Percentiles rank a stretch among this genome's conserved stretches.
These are phyloP conservation scores for Drosophila acutilabella DNA, from an alignment of 2,888 invertebrate genomes.

Conservation along the genomic window DNA sequence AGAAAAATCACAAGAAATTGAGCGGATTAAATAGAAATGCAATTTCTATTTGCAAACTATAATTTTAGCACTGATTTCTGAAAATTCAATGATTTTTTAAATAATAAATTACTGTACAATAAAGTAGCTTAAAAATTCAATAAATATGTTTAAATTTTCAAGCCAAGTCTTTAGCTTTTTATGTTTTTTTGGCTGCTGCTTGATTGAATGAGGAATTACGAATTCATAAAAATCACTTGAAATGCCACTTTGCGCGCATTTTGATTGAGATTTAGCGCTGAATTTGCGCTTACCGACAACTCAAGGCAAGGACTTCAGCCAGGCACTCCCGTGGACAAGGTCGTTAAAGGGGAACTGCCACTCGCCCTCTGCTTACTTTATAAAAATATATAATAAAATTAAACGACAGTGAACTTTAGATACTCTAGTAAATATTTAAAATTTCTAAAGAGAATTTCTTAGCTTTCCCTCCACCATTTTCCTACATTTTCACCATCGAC, in stretches of 20 bases:
- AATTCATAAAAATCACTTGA: slow-evolving; percentile 74
- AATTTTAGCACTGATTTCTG: neutral
- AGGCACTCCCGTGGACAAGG: slow-evolving; percentile 44
- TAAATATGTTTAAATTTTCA: too few species aligned
- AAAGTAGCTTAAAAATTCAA: too few species aligned
- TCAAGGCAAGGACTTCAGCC: slow-evolving; percentile 28
- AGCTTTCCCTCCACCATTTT: neutral
- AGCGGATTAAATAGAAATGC: slow-evolving; percentile 52
- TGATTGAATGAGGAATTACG: slow-evolving; percentile 34
- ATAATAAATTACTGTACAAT: too few species aligned
- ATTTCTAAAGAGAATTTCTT: too few species aligned
- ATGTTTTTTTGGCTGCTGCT: slow-evolving; percentile 8
- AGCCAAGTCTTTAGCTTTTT: too few species aligned
- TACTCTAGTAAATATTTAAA: too few species aligned
- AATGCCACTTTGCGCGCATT: slow-evolving; percentile 79
- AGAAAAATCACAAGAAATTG: slow-evolving; percentile 48
- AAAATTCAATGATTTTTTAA: too few species aligned
- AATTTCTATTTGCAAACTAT: slow-evolving; percentile 28
- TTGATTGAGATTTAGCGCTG: slow-evolving; percentile 76
- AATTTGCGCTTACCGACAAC: slow-evolving; percentile 66
- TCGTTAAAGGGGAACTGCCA: slow-evolving; percentile 10
- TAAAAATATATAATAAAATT: too few species aligned
- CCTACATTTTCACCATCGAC: too few species aligned
- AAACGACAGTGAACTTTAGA: too few species aligned
- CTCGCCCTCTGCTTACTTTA: too few species aligned